Percentiles rank a stretch among this genome's conserved stretches.
Evolutionary conservation across 1,140 invertebrate genomes (phyloP).

Genomic region (Cheumatopsyche charites): DNA sequence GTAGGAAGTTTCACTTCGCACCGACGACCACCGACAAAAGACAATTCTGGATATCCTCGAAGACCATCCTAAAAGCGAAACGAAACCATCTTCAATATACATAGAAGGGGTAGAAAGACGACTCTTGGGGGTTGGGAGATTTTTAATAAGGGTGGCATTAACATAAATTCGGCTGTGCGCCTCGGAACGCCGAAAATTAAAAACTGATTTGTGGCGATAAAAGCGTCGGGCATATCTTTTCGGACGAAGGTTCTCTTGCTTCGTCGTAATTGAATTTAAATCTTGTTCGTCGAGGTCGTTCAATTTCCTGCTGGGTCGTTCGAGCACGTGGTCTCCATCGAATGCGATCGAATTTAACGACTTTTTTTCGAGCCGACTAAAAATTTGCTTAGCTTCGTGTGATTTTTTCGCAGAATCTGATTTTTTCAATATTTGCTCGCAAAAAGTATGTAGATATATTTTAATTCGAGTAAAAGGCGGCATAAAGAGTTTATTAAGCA

Average conservation of each 20-base stretch:
- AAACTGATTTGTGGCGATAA: slow-evolving; percentile 28
- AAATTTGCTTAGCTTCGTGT: too few relatives aligned
- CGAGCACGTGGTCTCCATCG: background rate
- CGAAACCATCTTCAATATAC: too few relatives aligned
- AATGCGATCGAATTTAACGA: background rate
- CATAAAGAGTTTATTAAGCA: too few relatives aligned
- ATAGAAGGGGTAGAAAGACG: background rate
- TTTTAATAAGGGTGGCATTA: slow-evolving; percentile 13
- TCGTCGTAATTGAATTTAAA: slow-evolving; percentile 19
- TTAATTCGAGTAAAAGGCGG: too few relatives aligned
- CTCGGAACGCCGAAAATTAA: slow-evolving; percentile 13
- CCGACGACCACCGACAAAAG: background rate
- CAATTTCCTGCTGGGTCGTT: background rate
- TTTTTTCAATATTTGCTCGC: too few relatives aligned
- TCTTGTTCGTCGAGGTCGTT: slow-evolving; percentile 9
- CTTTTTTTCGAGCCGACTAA: background rate
- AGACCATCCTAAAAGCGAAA: too few relatives aligned
- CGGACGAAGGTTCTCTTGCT: background rate
- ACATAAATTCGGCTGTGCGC: slow-evolving; percentile 9
- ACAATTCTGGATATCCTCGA: too few relatives aligned
- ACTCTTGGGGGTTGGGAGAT: too few relatives aligned
- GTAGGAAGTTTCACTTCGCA: background rate
- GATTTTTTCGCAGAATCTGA: too few relatives aligned
- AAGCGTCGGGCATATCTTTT: slow-evolving; percentile 14
- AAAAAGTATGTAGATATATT: too few relatives aligned